These are phyloP conservation scores for Aplysina aerophoba DNA, from an alignment of 37 sponge, comb jelly and placozoan genomes.

Conservation along the genomic window DNA sequence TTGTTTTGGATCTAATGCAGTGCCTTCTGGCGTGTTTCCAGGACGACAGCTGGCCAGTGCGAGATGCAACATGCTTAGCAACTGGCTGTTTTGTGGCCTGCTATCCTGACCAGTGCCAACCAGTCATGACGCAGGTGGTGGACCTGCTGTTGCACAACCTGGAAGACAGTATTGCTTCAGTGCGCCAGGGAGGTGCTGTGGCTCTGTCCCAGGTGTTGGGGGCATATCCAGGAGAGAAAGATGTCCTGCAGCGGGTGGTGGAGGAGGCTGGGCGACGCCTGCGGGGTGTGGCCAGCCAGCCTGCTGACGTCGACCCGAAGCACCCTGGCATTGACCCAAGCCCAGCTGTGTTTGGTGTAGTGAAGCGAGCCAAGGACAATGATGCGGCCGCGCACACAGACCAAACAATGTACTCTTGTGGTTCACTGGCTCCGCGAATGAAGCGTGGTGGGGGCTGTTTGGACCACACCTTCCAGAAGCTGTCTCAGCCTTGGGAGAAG, in stretches of 20 bases:
- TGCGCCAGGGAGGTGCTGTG: slow-evolving; percentile 91
- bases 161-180: slow-evolving; percentile 92
- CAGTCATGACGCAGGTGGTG: slow-evolving; percentile 60
- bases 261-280: slow-evolving; percentile 46
- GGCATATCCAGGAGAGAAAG: slow-evolving; percentile 67
- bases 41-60: slow-evolving; percentile 98
- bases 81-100: slow-evolving; percentile 94
- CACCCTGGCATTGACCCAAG: slow-evolving; percentile 57
- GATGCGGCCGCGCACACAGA: slow-evolving; percentile 28
- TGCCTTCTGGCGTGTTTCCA: slow-evolving; percentile 84
- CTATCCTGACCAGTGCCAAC: slow-evolving; percentile 77
- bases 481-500: slow-evolving; percentile 94
- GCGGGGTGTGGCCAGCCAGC: slow-evolving; percentile 56
- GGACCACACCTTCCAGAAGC: slow-evolving; percentile 76
- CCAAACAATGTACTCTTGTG: slow-evolving; percentile 94
- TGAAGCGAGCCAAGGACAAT: slow-evolving; percentile 51
- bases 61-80: slow-evolving; percentile 97
- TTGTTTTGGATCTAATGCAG: slow-evolving; percentile 56
- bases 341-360: slow-evolving; percentile 92
- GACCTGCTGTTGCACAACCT: slow-evolving; percentile 80
- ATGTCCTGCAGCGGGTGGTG: slow-evolving; percentile 62
- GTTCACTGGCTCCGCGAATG: slow-evolving; percentile 95
- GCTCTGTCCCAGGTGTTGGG: slow-evolving; percentile 74
- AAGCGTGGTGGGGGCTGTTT: slow-evolving; percentile 74
- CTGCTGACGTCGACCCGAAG: slow-evolving; percentile 9